phyloP scores from a whole-genome alignment of 2,113 vertebrate genomes.

The Centropristis striata region DNA sequence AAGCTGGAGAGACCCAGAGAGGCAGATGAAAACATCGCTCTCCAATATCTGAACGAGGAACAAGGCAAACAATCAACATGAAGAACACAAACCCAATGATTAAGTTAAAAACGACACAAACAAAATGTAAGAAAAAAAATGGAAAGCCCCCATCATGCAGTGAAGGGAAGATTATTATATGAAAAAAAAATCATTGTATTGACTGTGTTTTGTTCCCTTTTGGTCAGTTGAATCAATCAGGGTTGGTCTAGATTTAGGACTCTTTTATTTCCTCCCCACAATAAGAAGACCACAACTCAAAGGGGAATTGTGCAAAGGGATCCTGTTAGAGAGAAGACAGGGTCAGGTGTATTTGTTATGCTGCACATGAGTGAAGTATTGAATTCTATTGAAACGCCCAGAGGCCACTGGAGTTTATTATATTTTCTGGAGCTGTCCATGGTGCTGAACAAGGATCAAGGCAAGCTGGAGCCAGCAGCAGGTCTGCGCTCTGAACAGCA shows the following conservation, averaged over 20 bases:
- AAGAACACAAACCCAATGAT: background rate
- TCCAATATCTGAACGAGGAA: background rate
- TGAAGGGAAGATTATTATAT: background rate
- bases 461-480: background rate
- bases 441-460: slow-evolving; percentile 31
- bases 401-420: background rate
- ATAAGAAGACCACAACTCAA: background rate
- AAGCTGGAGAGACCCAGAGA: background rate
- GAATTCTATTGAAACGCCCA: slow-evolving; percentile 5
- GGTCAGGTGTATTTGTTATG: slow-evolving; percentile 21
- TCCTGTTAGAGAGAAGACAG: background rate
- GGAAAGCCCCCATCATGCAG: background rate
- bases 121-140: background rate
- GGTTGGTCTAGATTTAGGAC: background rate
- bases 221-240: background rate
- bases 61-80: background rate
- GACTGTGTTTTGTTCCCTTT: background rate
- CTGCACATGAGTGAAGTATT: slow-evolving; percentile 15
- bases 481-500: background rate
- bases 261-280: background rate
- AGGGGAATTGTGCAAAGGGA: background rate
- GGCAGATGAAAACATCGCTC: background rate
- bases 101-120: background rate
- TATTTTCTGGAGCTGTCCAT: background rate
- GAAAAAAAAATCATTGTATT: background rate